Conservation (phyloP, 2,113 vertebrate genomes). For the Mungos mungo region DNA sequence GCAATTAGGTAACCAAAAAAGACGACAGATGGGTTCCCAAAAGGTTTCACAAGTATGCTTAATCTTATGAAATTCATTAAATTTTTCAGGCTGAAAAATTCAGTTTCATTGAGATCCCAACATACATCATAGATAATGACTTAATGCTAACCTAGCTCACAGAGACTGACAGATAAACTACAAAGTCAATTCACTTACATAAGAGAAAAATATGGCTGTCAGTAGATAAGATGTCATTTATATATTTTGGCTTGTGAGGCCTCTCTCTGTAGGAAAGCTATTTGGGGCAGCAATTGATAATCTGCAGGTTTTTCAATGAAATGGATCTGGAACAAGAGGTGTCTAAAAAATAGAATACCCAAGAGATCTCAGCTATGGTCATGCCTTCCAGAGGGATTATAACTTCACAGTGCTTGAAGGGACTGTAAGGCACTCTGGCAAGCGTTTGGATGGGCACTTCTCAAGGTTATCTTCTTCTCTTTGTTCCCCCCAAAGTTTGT, state of each 20-base stretch:
- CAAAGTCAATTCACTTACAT: neutral
- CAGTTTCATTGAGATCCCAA: neutral
- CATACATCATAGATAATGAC: neutral
- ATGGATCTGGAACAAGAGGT: neutral
- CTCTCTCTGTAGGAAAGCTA: neutral
- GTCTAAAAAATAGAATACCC: neutral
- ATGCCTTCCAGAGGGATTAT: neutral
- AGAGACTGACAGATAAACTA: neutral
- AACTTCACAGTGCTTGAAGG: neutral
- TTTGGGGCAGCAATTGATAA: neutral
- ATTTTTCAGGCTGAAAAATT: neutral
- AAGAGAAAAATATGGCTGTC: neutral
- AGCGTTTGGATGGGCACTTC: neutral
- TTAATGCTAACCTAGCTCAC: neutral
- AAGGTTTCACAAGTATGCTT: neutral
- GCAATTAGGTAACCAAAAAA: neutral
- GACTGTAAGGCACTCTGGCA: neutral
- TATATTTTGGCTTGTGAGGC: neutral
- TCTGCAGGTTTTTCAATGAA: neutral
- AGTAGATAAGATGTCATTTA: neutral
- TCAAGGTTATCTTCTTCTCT: neutral
- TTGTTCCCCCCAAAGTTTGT: neutral
- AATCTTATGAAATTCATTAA: neutral
- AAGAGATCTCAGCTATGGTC: neutral
- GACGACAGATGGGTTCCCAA: neutral